Evolutionary conservation across 1,140 invertebrate species (phyloP).

Genomic region (Pachypsylla venusta): DNA sequence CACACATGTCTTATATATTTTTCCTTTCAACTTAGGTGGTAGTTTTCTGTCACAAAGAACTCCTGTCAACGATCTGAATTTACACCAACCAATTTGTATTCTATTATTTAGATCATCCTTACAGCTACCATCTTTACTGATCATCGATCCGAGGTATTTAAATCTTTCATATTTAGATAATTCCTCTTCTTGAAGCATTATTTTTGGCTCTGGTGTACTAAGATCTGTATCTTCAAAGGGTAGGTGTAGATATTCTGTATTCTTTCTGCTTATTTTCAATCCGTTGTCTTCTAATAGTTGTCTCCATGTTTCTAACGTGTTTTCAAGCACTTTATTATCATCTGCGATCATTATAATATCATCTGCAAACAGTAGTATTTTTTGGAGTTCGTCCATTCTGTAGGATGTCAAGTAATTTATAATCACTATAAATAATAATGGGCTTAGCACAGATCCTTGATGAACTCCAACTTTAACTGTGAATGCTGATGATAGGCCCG

Average conservation of each 20-base stretch:
- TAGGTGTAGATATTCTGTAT: background rate
- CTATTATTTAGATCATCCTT: too few relatives aligned
- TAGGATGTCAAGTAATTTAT: background rate
- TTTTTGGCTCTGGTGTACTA: background rate
- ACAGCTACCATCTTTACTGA: too few relatives aligned
- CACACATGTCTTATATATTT: too few relatives aligned
- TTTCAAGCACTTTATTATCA: background rate
- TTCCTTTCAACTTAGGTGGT: too few relatives aligned
- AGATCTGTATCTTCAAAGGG: background rate
- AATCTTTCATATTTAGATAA: background rate
- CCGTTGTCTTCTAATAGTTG: background rate
- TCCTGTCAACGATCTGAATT: too few relatives aligned
- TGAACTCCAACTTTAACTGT: background rate
- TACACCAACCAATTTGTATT: too few relatives aligned
- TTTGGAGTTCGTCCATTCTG: background rate
- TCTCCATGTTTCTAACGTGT: background rate
- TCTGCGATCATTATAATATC: background rate
- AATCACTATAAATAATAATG: background rate
- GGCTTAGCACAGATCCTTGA: constrained; percentile 2
- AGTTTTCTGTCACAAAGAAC: too few relatives aligned
- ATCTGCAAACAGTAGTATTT: background rate
- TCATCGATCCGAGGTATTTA: too few relatives aligned
- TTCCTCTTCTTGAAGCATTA: background rate
- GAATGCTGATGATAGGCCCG: background rate
- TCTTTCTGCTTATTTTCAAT: background rate